Evolutionary conservation across 2,888 invertebrate genomes (phyloP).

Genomic region (Macropis europaea): DNA sequence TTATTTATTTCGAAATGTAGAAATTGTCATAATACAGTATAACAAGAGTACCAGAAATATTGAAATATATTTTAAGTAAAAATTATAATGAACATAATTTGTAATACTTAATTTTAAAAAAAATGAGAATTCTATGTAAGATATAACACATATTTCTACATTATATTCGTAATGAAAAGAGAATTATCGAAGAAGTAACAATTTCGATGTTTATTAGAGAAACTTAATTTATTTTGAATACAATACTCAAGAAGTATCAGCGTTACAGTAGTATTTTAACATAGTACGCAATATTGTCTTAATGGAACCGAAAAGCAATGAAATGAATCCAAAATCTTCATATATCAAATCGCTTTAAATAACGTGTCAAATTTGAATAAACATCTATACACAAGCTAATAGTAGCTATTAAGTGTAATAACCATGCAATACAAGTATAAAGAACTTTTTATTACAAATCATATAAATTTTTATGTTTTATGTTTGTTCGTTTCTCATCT

Average conservation of each 20-base stretch:
- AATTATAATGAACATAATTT: conserved; percentile 2
- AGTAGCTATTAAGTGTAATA: conserved; percentile 11
- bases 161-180: conserved; percentile 4
- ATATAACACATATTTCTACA: conserved; percentile 2
- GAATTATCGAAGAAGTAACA: conserved; percentile 4
- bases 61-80: conserved; percentile 5
- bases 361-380: conserved; percentile 13
- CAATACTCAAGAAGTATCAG: conserved; percentile 37
- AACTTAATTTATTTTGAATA: conserved; percentile 22
- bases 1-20: conserved; percentile 36
- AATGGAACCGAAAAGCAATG: conserved; percentile 28
- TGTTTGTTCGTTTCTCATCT: conserved; percentile 4
- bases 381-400: conserved; percentile 2
- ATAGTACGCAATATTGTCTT: conserved; percentile 14
- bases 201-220: neutral
- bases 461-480: conserved; percentile 5
- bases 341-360: conserved; percentile 3
- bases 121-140: neutral
- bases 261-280: conserved; percentile 31
- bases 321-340: conserved; percentile 8
- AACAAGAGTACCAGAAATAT: conserved; percentile 7
- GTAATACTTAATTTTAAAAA: neutral
- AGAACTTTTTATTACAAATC: conserved; percentile 14
- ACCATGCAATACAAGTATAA: conserved; percentile 8
- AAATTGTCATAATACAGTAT: conserved; percentile 8